phyloP scores from a whole-genome alignment of 2,797 vertebrate species.

The Gadopsis bispinosus region DNA sequence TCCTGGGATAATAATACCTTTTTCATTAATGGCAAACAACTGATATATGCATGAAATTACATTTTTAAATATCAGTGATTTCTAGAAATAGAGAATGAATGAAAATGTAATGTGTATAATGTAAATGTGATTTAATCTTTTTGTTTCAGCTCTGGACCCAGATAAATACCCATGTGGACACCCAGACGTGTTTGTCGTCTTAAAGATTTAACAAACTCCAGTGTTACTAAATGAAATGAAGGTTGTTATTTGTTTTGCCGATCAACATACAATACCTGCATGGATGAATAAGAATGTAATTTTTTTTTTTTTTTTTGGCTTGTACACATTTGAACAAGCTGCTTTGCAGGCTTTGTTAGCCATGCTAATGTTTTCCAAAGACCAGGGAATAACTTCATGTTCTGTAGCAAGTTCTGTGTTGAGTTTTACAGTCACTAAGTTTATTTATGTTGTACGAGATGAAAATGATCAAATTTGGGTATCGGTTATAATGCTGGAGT shows the following conservation, averaged over 20 bases:
- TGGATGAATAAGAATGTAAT: neutral
- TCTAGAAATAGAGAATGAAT: neutral
- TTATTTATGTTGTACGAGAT: neutral
- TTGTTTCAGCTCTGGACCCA: conserved; percentile 38
- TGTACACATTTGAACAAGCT: neutral
- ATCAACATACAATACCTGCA: conserved; percentile 2
- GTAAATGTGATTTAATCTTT: neutral
- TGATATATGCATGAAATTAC: neutral
- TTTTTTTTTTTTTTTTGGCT: neutral
- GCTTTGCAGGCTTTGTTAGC: neutral
- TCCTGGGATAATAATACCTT: neutral
- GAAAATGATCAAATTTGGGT: neutral
- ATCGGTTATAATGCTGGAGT: neutral
- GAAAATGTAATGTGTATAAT: neutral
- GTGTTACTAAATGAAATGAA: conserved; percentile 8
- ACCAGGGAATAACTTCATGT: neutral
- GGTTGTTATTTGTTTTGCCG: neutral
- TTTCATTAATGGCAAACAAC: neutral
- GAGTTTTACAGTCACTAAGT: neutral
- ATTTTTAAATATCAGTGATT: too few species aligned
- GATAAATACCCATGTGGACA: neutral
- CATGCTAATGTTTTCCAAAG: neutral
- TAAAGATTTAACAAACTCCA: neutral
- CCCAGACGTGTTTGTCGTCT: neutral
- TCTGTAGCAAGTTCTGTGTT: neutral